A percentile compares a stretch with the other conserved stretches of the same genome.
These are phyloP conservation scores for Lacerta viridis DNA, from an alignment of 2,797 vertebrate species.

Conservation along the genomic window DNA sequence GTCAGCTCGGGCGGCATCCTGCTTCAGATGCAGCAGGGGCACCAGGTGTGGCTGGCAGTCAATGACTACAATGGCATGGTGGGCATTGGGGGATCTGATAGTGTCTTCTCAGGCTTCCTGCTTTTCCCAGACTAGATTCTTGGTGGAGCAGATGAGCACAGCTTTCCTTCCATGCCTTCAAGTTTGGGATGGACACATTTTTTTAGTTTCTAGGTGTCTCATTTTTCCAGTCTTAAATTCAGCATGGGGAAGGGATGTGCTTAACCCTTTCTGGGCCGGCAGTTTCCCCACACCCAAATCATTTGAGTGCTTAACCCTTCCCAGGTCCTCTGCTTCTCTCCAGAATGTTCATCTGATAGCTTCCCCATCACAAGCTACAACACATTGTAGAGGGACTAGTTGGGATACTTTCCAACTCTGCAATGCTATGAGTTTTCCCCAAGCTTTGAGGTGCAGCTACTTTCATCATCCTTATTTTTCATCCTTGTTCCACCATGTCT, in stretches of 20 bases:
- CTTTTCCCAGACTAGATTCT: slow-evolving; percentile 81
- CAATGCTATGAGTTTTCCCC: no score
- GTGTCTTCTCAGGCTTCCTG: slow-evolving; percentile 88
- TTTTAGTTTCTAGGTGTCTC: background rate
- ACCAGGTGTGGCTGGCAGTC: slow-evolving; percentile 83
- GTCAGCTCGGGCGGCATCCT: slow-evolving; percentile 83
- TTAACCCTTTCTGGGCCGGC: no score
- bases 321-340: no score
- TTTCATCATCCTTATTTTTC: background rate
- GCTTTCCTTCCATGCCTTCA: background rate
- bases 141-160: accelerated
- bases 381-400: no score
- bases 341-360: no score
- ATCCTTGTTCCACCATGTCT: background rate
- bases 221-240: no score
- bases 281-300: no score
- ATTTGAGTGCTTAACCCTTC: no score
- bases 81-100: slow-evolving; percentile 75
- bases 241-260: no score
- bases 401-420: no score
- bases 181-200: background rate
- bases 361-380: no score
- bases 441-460: accelerated
- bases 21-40: slow-evolving; percentile 63
- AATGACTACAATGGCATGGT: slow-evolving; percentile 85